A percentile compares a stretch with the other conserved stretches of the same genome.
phyloP scores from a whole-genome alignment of 2,888 invertebrate species.

The Eilema depressum region DNA sequence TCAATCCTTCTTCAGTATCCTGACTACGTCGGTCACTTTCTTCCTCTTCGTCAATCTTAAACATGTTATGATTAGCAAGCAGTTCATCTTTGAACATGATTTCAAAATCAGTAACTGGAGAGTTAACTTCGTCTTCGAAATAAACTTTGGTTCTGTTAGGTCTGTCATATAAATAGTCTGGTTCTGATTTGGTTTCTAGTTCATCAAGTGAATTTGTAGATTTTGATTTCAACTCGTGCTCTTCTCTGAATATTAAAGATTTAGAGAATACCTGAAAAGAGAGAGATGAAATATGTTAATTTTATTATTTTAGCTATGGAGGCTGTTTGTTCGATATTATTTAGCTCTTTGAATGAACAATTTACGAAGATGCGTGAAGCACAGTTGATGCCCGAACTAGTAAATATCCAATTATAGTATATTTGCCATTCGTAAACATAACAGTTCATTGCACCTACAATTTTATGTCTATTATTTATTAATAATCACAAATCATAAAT shows the following conservation, averaged over 20 bases:
- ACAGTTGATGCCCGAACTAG: too few relatives aligned
- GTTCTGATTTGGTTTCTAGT: conserved; percentile 80
- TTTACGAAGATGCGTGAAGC: too few relatives aligned
- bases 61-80: conserved; percentile 74
- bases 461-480: too few relatives aligned
- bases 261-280: conserved; percentile 81
- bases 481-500: too few relatives aligned
- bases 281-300: not conserved
- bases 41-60: conserved; percentile 84
- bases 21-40: conserved; percentile 73
- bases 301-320: not conserved
- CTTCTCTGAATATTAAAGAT: conserved; percentile 83
- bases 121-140: conserved; percentile 83
- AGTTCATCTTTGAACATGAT: conserved; percentile 86
- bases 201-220: conserved; percentile 73
- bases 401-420: too few relatives aligned
- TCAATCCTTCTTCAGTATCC: conserved; percentile 78
- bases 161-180: conserved; percentile 75
- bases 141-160: conserved; percentile 83
- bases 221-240: conserved; percentile 73
- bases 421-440: too few relatives aligned
- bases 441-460: too few relatives aligned
- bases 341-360: too few relatives aligned
- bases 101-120: conserved; percentile 84
- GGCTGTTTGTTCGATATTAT: not conserved